Evolutionary conservation across 2,888 invertebrate species (phyloP).

Genomic region (Nebria salina): DNA sequence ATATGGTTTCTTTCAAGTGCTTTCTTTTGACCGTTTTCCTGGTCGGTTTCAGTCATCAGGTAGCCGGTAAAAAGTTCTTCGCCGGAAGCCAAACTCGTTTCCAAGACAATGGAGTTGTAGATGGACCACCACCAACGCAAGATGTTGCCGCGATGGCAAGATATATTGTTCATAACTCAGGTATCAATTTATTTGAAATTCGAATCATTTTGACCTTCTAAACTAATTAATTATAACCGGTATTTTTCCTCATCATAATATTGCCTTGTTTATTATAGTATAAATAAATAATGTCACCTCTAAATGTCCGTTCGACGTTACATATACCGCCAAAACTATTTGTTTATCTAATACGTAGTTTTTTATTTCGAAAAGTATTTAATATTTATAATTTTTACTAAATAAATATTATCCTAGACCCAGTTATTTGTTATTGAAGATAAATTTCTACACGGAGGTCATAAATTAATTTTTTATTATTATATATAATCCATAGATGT

Average conservation of each 20-base stretch:
- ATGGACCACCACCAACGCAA: constrained; percentile 69
- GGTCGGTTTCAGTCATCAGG: constrained; percentile 18
- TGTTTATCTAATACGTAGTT: neutral
- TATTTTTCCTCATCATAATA: neutral
- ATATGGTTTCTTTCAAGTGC: constrained; percentile 18
- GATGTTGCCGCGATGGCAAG: constrained; percentile 75
- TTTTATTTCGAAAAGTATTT: neutral
- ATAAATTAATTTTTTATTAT: no score
- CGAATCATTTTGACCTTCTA: neutral
- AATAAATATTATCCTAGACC: no score
- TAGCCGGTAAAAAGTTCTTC: constrained; percentile 29
- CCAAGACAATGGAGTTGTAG: constrained; percentile 2
- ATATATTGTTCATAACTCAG: constrained; percentile 76
- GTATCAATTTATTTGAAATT: constrained; percentile 60
- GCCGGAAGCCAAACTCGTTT: constrained; percentile 42
- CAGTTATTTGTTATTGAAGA: no score
- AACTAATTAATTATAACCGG: constrained; percentile 16
- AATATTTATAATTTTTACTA: neutral
- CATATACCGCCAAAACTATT: neutral
- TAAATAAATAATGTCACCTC: neutral
- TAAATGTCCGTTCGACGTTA: neutral
- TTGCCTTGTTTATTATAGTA: neutral
- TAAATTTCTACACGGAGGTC: no score
- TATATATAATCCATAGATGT: no score
- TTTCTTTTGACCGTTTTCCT: constrained; percentile 18